These are phyloP conservation scores for Lepidonotus clava DNA, from an alignment of 2,888 invertebrate species.

Conservation along the genomic window DNA sequence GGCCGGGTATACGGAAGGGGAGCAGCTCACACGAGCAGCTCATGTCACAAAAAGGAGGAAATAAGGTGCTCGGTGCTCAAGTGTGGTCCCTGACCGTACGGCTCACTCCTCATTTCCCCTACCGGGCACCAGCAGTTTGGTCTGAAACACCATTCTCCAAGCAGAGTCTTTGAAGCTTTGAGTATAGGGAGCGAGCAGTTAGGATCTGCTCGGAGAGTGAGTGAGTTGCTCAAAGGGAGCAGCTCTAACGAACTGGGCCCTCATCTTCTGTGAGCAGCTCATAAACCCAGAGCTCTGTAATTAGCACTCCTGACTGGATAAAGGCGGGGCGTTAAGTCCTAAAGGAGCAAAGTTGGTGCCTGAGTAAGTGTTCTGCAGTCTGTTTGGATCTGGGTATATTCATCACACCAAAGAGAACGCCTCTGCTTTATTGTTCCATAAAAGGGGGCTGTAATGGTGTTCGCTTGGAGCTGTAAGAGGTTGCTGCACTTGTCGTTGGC, in stretches of 20 bases:
- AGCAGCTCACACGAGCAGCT: no score
- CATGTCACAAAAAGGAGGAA: no score
- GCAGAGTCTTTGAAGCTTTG: no score
- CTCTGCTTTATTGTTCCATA: neutral
- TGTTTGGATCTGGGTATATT: neutral
- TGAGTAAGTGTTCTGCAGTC: neutral
- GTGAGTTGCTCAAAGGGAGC: slow-evolving; percentile 1
- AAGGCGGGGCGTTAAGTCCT: neutral
- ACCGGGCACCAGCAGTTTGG: no score
- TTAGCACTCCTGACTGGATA: neutral
- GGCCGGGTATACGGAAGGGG: no score
- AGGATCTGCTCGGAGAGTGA: neutral
- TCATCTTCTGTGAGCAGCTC: neutral
- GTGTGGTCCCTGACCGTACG: no score
- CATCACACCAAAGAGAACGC: slow-evolving; percentile 9
- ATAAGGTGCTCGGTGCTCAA: no score
- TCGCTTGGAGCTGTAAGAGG: no score
- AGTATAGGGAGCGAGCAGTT: neutral
- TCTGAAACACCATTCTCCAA: no score
- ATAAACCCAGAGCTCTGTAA: neutral
- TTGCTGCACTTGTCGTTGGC: no score
- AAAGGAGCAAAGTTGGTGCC: neutral
- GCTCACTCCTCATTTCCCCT: no score
- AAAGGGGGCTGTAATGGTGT: no score
- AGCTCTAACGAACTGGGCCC: neutral